phyloP scores from a whole-genome alignment of 2,888 invertebrate species.

The Embidobia sp. region DNA sequence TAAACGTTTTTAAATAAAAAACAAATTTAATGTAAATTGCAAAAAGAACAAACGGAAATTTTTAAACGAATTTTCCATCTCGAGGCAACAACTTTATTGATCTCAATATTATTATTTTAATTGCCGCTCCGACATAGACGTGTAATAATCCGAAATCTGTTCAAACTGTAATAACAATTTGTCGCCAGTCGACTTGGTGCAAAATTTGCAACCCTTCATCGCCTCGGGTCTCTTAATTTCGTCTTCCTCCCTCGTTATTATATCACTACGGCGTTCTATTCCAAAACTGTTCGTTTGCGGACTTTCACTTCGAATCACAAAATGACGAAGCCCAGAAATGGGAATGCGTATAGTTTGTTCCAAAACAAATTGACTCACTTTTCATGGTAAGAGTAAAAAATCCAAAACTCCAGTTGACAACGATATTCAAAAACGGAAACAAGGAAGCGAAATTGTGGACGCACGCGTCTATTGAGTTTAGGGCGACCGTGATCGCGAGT shows the following conservation, averaged over 20 bases:
- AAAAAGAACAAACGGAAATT: too few relatives aligned
- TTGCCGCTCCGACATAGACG: conserved; percentile 4
- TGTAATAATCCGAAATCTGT: not conserved
- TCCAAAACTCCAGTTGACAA: too few relatives aligned
- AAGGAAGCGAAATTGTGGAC: too few relatives aligned
- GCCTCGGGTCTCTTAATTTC: conserved; percentile 6
- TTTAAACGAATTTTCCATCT: too few relatives aligned
- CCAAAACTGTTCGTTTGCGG: too few relatives aligned
- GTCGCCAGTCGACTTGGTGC: not conserved
- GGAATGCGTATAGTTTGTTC: too few relatives aligned
- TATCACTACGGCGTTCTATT: too few relatives aligned
- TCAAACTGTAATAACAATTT: not conserved
- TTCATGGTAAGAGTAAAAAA: conserved; percentile 70
- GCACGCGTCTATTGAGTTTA: not conserved
- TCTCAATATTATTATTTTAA: conserved; percentile 15
- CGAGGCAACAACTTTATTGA: conserved; percentile 26
- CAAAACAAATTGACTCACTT: conserved; percentile 65
- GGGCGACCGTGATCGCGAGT: conserved; percentile 13
- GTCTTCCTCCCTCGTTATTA: conserved; percentile 1
- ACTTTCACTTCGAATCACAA: too few relatives aligned
- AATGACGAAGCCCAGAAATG: too few relatives aligned
- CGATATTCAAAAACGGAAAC: too few relatives aligned
- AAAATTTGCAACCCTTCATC: conserved; percentile 8
- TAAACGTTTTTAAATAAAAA: too few relatives aligned
- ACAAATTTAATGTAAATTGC: too few relatives aligned